Evolutionary conservation across 2,113 vertebrate species (phyloP).

Genomic region (Nipponia nippon): DNA sequence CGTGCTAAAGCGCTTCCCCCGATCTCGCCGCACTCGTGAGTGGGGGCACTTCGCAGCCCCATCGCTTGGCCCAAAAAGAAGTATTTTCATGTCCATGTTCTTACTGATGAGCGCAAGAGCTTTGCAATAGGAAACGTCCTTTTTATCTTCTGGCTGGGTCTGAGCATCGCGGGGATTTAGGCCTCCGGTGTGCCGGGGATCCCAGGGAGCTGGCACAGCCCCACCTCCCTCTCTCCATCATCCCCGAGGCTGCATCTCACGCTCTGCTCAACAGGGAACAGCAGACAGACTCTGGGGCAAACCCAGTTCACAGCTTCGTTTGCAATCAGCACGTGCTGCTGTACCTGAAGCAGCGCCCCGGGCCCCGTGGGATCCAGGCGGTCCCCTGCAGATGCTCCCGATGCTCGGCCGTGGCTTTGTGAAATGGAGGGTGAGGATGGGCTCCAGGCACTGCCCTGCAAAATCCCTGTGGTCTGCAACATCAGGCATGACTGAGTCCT

Average conservation of each 20-base stretch:
- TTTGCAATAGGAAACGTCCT: not conserved
- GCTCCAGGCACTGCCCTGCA: not conserved
- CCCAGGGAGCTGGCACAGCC: not conserved
- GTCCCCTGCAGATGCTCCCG: not conserved
- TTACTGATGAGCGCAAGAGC: not conserved
- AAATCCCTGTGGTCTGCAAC: rapidly evolving
- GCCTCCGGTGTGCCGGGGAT: rapidly evolving
- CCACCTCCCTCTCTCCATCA: not conserved
- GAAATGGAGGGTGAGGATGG: rapidly evolving
- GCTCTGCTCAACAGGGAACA: not conserved
- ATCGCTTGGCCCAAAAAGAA: not conserved
- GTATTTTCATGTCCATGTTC: rapidly evolving
- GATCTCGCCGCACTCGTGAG: rapidly evolving
- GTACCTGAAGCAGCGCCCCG: not conserved
- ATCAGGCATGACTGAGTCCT: rapidly evolving
- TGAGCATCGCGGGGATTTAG: rapidly evolving
- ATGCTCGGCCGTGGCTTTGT: not conserved
- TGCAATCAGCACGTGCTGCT: not conserved
- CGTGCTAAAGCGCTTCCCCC: not conserved
- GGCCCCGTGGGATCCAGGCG: not conserved
- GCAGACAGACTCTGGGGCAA: not conserved
- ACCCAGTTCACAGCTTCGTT: not conserved
- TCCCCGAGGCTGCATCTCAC: not conserved
- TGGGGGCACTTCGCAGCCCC: not conserved
- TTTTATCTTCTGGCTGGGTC: not conserved